Evolutionary conservation across 2,888 invertebrate genomes (phyloP), one percentile per base, ranked within the genome.

Genomic region (Tetrapedia diversipes): DNA sequence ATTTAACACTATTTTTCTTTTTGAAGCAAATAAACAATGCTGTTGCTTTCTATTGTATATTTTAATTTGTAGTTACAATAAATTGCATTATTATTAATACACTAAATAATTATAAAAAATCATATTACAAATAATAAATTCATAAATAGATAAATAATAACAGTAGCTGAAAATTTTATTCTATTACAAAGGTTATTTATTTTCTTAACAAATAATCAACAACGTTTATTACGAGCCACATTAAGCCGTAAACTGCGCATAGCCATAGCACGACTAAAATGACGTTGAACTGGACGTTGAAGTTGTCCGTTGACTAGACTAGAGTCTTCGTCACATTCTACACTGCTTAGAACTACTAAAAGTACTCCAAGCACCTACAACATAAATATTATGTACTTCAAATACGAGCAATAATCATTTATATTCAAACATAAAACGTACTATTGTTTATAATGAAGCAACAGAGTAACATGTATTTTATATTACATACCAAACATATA

Each of bases 251-350:
- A 93, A 61, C 96, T 96, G 16, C 97, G 94, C 97, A 97, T 97
- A 19, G 97, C 97, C 95, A 97, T 96, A 16, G 97, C 96, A 85
- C 97, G 94, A 92, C 97, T 97, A 92, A 97, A 97, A 90, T 97
- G 97, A 39, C 97, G 94, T 86, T 96, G 96, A 7, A 95, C 94
- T 7, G 89, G 86, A 82, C 89, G 92, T 88, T 86, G 90, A 66
- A 88, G 87, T 73, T 87, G 89, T 76, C 92, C 92, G 51, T 85
- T 82, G 49, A 87, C 88, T 68, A 90, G 72, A 69, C 83, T 88
- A 41, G 85, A 83, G 68, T 89, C 91, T 64, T 91, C 91, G 57
- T 91, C 91, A 56, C 90, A 90, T 78, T 91, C 91, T 22, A 91
- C 88, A 56, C 96, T 96, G 61, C 96, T 96, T 64, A 97, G 92